Conservation (phyloP, 2,888 invertebrate species). For the Parthenolecanium corni region DNA sequence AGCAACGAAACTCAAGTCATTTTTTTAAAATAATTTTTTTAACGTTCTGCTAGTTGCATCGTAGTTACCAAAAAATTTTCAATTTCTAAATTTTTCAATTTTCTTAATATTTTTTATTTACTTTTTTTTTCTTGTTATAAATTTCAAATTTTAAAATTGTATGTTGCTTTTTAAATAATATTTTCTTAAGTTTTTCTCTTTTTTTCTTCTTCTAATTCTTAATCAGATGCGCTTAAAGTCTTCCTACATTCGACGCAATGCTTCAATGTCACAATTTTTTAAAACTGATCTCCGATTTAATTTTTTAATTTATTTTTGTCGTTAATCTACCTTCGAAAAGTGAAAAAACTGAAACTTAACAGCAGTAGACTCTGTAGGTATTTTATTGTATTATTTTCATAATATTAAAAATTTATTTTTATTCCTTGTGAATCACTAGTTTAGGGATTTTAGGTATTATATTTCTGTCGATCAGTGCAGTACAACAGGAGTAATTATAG, state of each 20-base stretch:
- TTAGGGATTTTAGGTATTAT: too few species aligned
- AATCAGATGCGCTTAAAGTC: background rate
- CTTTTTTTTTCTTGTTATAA: conserved; percentile 4
- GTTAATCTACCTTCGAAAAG: background rate
- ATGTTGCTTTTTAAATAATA: background rate
- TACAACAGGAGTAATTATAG: too few species aligned
- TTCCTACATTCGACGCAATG: background rate
- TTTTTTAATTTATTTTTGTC: background rate
- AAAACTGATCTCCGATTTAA: background rate
- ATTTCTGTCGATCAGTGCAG: too few species aligned
- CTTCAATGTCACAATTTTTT: background rate
- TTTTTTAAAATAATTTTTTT: too few species aligned
- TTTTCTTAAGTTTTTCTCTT: background rate
- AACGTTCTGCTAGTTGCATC: conserved; percentile 7
- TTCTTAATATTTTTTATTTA: conserved; percentile 8
- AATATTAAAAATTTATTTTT: too few species aligned
- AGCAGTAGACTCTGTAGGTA: too few species aligned
- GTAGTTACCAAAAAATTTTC: conserved; percentile 20
- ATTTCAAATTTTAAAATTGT: conserved; percentile 4
- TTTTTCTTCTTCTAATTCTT: background rate
- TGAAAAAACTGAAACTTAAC: too few species aligned
- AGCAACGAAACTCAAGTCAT: too few species aligned
- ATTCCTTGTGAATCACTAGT: too few species aligned
- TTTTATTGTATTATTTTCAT: too few species aligned
- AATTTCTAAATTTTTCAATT: conserved; percentile 10